Evolutionary conservation across 2,797 vertebrate species (phyloP), one percentile per base, ranked within the genome.

Genomic region (Monodelphis domestica): DNA sequence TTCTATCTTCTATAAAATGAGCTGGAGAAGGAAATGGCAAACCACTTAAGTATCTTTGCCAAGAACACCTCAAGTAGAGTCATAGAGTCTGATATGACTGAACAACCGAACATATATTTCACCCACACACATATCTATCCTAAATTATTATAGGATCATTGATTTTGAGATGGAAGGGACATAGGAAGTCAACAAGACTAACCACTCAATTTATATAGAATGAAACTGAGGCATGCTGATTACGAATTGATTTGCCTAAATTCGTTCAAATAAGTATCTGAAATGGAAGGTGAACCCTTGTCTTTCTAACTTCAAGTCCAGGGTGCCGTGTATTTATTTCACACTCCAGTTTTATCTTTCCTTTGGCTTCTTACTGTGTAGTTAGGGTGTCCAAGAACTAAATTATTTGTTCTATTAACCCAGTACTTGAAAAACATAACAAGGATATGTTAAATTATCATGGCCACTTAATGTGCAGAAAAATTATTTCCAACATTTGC

Each of bases 1-100:
- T 98, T 96, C 96, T 95, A 96, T 0, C 0, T 89, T 94, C 95
- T 30, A 96, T 88, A 97, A 94, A 97, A 78, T 78, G 38, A 78
- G 14, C 33, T n/a, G 30, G 59, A 63, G 59, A 63, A n/a, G 59
- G 59, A 63, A 63, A 63, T 17, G 33, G 33, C n/a, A 38, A 38
- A 45, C n/a, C 6, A 78, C n/a, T 78, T n/a, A 63, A 78, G 2
- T 78, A 24, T 45, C 63, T 78, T 78, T 78, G n/a, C n/a, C n/a
- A 38, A 38, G n/a, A 45, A 24, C 78, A 78, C 17, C n/a, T 7
- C 63, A 45, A 45, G 38, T 78, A n/a, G 38, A 7, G 0, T 78
- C 17, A 45, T 28, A 38, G 29, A 59, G 12, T 70, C 15, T 38
- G 15, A 38, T 11, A 38, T 17, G 38, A 38, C 15, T 21, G 56